Evolutionary conservation across 1,140 invertebrate genomes (phyloP).

Genomic region (Melipona quadrifasciata): DNA sequence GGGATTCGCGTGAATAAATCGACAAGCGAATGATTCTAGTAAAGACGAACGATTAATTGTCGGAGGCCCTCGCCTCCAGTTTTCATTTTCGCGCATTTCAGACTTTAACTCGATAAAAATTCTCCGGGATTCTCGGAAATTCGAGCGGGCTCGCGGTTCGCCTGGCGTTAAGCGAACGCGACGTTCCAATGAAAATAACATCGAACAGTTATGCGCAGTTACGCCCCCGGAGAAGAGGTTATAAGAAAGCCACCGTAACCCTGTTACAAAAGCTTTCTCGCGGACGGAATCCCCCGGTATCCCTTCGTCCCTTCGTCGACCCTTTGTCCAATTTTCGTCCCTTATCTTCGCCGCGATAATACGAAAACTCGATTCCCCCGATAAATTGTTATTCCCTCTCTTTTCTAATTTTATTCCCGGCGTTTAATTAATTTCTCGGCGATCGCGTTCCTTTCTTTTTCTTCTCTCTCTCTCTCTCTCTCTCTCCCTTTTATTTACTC

Average conservation of each 20-base stretch:
- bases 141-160: background rate
- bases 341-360: constrained; percentile 44
- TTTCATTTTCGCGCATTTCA: background rate
- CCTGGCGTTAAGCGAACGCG: background rate
- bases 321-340: background rate
- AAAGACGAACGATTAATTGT: background rate
- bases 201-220: background rate
- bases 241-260: constrained; percentile 25
- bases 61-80: too few species aligned
- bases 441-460: constrained; percentile 30
- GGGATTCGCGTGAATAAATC: too few species aligned
- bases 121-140: background rate
- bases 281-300: constrained; percentile 7
- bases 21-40: too few species aligned
- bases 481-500: too few species aligned
- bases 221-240: background rate
- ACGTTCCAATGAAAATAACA: background rate
- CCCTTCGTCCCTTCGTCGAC: background rate
- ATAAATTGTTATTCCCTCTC: constrained; percentile 57
- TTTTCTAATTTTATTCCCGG: constrained; percentile 57
- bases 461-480: too few species aligned
- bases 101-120: background rate
- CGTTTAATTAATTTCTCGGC: constrained; percentile 62
- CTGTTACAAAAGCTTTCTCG: constrained; percentile 44
- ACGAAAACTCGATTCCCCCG: constrained; percentile 55